Evolutionary conservation across 2,888 invertebrate species (phyloP).

Genomic region (Monochamus alternatus): DNA sequence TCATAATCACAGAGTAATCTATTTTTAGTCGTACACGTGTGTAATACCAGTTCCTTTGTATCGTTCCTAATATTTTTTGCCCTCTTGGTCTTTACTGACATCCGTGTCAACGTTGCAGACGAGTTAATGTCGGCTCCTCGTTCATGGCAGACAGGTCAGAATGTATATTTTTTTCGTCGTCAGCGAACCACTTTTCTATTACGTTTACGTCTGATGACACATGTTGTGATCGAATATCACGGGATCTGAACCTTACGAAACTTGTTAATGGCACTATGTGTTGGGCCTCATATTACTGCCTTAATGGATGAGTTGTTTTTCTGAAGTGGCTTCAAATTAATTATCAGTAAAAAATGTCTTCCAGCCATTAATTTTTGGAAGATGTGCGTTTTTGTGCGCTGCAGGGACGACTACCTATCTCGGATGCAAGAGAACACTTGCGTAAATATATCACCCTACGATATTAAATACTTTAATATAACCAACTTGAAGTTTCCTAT

Average conservation of each 20-base stretch:
- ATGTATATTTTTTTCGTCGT: constrained; percentile 40
- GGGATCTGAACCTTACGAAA: constrained; percentile 60
- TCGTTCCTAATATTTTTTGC: constrained; percentile 32
- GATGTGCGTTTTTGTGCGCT: constrained; percentile 47
- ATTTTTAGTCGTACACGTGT: constrained; percentile 35
- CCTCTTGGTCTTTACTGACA: constrained; percentile 26
- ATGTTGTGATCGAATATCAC: constrained; percentile 66
- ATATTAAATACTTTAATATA: constrained; percentile 29
- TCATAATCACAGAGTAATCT: constrained; percentile 29
- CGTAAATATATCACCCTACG: constrained; percentile 46
- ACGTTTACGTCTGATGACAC: constrained; percentile 61
- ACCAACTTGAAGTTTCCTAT: constrained; percentile 11
- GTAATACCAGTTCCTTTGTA: constrained; percentile 22
- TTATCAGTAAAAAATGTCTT: constrained; percentile 61
- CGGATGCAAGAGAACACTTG: constrained; percentile 46
- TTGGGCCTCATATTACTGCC: constrained; percentile 66
- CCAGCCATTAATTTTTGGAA: constrained; percentile 50
- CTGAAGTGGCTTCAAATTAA: constrained; percentile 68
- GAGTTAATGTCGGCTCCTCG: constrained; percentile 33
- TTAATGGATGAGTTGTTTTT: constrained; percentile 70
- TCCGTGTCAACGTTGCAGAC: constrained; percentile 25
- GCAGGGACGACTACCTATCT: constrained; percentile 44
- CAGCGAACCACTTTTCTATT: constrained; percentile 54
- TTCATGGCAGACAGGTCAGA: constrained; percentile 36
- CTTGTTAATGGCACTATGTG: constrained; percentile 64